phyloP scores from a whole-genome alignment of 2,888 invertebrate species.

The Caenorhabditis afra region DNA sequence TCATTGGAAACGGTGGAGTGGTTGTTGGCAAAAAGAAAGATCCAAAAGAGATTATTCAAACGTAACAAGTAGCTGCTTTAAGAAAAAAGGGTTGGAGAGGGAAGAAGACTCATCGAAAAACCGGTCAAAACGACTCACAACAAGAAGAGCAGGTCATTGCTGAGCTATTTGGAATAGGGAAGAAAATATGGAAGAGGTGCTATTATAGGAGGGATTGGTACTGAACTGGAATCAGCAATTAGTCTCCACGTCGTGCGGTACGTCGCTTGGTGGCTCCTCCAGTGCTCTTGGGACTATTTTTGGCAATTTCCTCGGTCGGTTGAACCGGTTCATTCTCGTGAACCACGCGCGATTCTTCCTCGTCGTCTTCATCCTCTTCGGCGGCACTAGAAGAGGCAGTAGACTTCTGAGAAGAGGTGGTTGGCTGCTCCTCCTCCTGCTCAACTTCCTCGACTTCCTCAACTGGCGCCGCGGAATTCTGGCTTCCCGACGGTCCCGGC shows the following conservation, averaged over 20 bases:
- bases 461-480: not conserved
- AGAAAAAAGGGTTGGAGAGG: not conserved
- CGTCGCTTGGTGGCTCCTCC: constrained; percentile 43
- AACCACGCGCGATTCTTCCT: constrained; percentile 33
- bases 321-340: constrained; percentile 52
- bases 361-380: constrained; percentile 49
- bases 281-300: constrained; percentile 38
- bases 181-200: too few relatives aligned
- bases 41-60: constrained; percentile 29
- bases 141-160: constrained; percentile 26
- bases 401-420: constrained; percentile 4
- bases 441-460: constrained; percentile 5
- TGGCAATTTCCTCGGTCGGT: constrained; percentile 57
- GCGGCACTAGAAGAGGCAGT: constrained; percentile 29
- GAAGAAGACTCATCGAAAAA: constrained; percentile 30
- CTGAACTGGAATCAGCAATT: not conserved
- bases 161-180: not conserved
- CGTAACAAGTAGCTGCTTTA: constrained; percentile 6
- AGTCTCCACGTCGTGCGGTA: constrained; percentile 53
- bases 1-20: not conserved
- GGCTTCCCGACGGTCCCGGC: constrained; percentile 48
- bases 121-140: constrained; percentile 49
- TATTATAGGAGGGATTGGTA: too few relatives aligned
- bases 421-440: constrained; percentile 13
- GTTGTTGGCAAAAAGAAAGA: constrained; percentile 15